phyloP scores from a whole-genome alignment of 2,113 vertebrate species.

The Phrynocephalus versicolor region DNA sequence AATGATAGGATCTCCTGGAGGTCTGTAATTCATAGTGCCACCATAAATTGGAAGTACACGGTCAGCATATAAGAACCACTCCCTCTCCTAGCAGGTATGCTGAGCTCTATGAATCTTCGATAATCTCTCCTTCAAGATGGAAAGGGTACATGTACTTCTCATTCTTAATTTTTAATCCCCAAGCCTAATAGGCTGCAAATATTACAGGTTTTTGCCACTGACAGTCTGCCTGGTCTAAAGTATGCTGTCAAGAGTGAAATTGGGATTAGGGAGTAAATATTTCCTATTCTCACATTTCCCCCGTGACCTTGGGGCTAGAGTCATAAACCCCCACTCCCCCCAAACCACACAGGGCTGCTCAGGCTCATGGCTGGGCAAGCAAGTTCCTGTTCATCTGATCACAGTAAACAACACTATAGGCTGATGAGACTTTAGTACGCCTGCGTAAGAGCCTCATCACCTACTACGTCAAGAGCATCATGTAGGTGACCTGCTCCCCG shows the following conservation, averaged over 20 bases:
- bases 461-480: too few species aligned
- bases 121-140: background rate
- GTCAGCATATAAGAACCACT: too few species aligned
- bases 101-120: background rate
- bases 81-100: too few species aligned
- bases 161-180: background rate
- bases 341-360: background rate
- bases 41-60: too few species aligned
- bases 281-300: background rate
- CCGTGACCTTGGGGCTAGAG: background rate
- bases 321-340: background rate
- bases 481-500: too few species aligned
- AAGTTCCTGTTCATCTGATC: background rate
- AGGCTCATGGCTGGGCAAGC: background rate
- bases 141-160: background rate
- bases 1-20: too few species aligned
- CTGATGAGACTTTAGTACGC: too few species aligned
- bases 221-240: background rate
- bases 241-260: background rate
- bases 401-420: too few species aligned
- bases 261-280: background rate
- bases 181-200: background rate
- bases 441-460: too few species aligned
- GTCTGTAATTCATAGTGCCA: too few species aligned
- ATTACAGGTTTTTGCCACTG: background rate